phyloP scores from a whole-genome alignment of 2,797 vertebrate genomes.

The Rhynchotus rufescens region DNA sequence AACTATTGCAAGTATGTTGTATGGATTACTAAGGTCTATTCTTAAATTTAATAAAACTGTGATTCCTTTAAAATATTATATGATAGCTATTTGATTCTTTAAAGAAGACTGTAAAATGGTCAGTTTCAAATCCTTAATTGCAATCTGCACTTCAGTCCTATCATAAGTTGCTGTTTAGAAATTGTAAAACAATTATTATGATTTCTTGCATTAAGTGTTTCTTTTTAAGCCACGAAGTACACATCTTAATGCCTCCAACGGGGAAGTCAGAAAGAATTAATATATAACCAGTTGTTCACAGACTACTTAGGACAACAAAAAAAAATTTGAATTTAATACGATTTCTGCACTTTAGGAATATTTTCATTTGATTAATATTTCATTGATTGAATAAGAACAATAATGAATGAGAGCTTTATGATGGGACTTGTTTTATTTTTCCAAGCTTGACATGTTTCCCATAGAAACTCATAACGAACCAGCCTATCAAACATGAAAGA shows the following conservation, averaged over 20 bases:
- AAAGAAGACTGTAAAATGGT: background rate
- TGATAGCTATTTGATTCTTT: background rate
- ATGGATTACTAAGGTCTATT: background rate
- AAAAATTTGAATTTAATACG: background rate
- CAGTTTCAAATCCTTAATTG: background rate
- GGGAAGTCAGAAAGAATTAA: background rate
- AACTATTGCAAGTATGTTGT: background rate
- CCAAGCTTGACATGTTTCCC: slow-evolving; percentile 6
- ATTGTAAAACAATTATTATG: background rate
- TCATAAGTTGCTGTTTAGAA: background rate
- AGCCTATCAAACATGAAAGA: background rate
- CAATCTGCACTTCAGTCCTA: background rate
- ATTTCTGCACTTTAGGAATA: slow-evolving; percentile 17
- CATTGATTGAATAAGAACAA: slow-evolving; percentile 14
- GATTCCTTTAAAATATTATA: background rate
- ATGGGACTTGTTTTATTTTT: slow-evolving; percentile 14
- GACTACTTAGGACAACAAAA: background rate
- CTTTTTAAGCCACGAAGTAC: background rate
- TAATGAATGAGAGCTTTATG: slow-evolving; percentile 36
- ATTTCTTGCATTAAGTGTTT: background rate
- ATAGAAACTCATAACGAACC: background rate
- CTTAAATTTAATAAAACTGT: background rate
- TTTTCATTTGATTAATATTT: slow-evolving; percentile 38
- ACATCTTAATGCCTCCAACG: background rate
- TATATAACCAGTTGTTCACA: background rate